Percentiles rank a stretch among this genome's conserved stretches.
Evolutionary conservation across 2,797 vertebrate genomes (phyloP).

Genomic region (Falco novaeseelandiae): DNA sequence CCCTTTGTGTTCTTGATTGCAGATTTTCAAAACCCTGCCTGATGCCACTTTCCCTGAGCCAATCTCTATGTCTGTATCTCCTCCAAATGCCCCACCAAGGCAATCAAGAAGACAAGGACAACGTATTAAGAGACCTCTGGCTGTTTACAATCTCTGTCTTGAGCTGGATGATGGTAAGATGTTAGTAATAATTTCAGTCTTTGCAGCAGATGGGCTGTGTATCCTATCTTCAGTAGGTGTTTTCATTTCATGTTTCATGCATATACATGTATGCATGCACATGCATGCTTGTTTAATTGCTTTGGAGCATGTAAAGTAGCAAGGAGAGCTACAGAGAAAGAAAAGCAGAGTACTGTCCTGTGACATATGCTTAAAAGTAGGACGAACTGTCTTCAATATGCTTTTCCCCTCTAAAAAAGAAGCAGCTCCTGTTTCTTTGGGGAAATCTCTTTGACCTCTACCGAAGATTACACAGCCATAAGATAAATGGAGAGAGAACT

Average conservation of each 20-base stretch:
- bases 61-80: constrained; percentile 73
- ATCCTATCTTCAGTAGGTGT: background rate
- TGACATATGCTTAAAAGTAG: constrained; percentile 36
- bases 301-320: constrained; percentile 3
- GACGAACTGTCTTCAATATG: background rate
- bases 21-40: constrained; percentile 94
- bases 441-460: constrained; percentile 75
- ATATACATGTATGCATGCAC: background rate
- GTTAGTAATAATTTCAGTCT: constrained; percentile 26
- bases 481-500: constrained; percentile 72
- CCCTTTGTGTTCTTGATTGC: constrained; percentile 72
- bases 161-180: constrained; percentile 92
- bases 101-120: constrained; percentile 88
- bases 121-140: constrained; percentile 89
- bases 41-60: constrained; percentile 81
- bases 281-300: background rate
- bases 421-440: constrained; percentile 68
- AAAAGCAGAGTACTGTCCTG: background rate
- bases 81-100: constrained; percentile 88
- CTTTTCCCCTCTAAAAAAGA: constrained; percentile 46
- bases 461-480: constrained; percentile 68
- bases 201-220: background rate
- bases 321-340: background rate
- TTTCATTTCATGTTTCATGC: constrained; percentile 49
- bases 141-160: constrained; percentile 91